phyloP scores from a whole-genome alignment of 2,113 vertebrate species.

The Perca fluviatilis region DNA sequence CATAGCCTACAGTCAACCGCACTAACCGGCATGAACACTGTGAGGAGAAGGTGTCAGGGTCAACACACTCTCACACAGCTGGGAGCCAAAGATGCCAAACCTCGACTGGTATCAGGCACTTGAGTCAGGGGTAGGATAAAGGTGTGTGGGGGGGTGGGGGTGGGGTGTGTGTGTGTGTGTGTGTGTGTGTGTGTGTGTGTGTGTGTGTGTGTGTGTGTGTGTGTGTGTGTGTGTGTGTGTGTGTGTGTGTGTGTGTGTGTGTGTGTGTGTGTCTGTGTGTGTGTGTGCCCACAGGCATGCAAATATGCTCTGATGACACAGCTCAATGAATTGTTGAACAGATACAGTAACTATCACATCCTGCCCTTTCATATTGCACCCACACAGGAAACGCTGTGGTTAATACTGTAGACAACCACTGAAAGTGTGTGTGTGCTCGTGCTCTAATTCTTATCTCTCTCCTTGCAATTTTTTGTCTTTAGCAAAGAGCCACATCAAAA shows the following conservation, averaged over 20 bases:
- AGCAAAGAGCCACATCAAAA: too few species aligned
- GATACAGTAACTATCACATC: slow-evolving; percentile 55
- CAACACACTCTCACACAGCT: slow-evolving; percentile 20
- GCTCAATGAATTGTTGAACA: slow-evolving; percentile 30
- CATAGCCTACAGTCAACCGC: slow-evolving; percentile 25
- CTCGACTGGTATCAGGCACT: slow-evolving; percentile 28
- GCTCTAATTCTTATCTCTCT: too few species aligned
- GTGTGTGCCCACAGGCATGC: not conserved
- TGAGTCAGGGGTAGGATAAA: slow-evolving; percentile 52
- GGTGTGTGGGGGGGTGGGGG: too few species aligned
- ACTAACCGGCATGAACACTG: slow-evolving; percentile 18
- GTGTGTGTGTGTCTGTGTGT: slow-evolving; percentile 22
- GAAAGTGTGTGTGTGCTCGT: not conserved
- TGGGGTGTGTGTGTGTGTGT: slow-evolving; percentile 38
- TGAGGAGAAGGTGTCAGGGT: slow-evolving; percentile 34
- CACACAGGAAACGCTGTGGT: slow-evolving; percentile 52
- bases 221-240: slow-evolving; percentile 27
- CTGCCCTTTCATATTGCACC: slow-evolving; percentile 56
- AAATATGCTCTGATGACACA: slow-evolving; percentile 57
- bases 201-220: slow-evolving; percentile 22
- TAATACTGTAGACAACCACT: slow-evolving; percentile 30
- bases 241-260: slow-evolving; percentile 22
- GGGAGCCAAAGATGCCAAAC: slow-evolving; percentile 27
- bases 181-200: slow-evolving; percentile 25
- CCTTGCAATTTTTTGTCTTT: not conserved